Conservation (phyloP, 2,888 invertebrate species). For the Epirrhoe alternata region DNA sequence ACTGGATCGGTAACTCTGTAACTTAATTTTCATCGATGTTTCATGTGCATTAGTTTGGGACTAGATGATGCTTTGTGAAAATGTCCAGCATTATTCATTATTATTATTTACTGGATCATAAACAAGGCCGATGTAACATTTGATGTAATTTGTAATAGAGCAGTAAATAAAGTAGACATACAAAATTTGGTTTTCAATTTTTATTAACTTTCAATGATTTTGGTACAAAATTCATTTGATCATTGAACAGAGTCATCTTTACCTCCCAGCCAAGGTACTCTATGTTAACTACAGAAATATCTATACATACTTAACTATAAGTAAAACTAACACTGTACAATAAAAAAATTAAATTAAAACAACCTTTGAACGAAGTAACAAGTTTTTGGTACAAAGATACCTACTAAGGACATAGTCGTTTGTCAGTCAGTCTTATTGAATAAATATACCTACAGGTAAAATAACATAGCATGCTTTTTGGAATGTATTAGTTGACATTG, state of each 20-base stretch:
- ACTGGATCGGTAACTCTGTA: background rate
- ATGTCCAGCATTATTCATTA: no score
- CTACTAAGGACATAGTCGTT: constrained; percentile 58
- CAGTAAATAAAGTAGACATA: constrained; percentile 35
- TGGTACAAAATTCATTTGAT: constrained; percentile 62
- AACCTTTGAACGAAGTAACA: constrained; percentile 54
- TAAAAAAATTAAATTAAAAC: constrained; percentile 49
- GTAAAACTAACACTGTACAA: constrained; percentile 39
- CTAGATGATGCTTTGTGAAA: no score
- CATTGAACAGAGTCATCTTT: constrained; percentile 56
- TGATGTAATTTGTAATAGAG: constrained; percentile 1
- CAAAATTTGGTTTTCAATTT: constrained; percentile 46
- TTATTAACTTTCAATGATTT: constrained; percentile 58
- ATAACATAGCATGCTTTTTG: constrained; percentile 57
- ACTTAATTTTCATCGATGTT: background rate
- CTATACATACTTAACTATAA: constrained; percentile 14
- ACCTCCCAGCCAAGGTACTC: constrained; percentile 73
- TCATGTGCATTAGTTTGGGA: background rate
- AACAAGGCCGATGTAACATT: background rate
- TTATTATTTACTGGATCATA: background rate
- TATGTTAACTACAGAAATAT: constrained; percentile 41
- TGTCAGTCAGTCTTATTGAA: constrained; percentile 69
- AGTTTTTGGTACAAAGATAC: constrained; percentile 53
- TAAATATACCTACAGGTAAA: constrained; percentile 53
- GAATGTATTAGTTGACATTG: constrained; percentile 58